These are phyloP conservation scores for Mythimna impura DNA, from an alignment of 2,888 invertebrate genomes.

Conservation along the genomic window DNA sequence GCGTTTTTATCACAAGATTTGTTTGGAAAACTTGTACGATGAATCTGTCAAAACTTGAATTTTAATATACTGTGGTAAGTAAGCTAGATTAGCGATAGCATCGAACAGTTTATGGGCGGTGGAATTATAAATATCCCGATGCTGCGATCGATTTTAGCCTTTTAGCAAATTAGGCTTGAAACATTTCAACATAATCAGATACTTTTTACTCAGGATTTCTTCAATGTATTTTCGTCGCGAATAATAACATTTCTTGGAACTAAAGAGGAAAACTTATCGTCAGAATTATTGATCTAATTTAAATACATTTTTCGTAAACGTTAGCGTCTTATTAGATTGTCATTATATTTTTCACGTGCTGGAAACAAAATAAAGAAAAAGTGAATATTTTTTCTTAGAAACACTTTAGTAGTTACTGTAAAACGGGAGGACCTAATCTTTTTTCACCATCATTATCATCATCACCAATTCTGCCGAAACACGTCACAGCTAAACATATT, in stretches of 20 bases:
- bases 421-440: no score
- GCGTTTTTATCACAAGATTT: neutral
- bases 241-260: constrained; percentile 23
- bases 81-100: constrained; percentile 1
- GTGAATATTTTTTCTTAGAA: neutral
- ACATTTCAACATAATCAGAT: constrained; percentile 25
- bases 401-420: neutral
- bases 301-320: constrained; percentile 7
- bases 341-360: neutral
- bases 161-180: constrained; percentile 42
- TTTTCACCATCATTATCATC: no score
- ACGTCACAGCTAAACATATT: no score
- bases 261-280: constrained; percentile 7
- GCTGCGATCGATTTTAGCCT: constrained; percentile 10
- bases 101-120: constrained; percentile 6
- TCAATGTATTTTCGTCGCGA: constrained; percentile 4
- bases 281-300: constrained; percentile 11
- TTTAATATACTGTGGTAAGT: constrained; percentile 21
- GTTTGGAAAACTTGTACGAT: constrained; percentile 5
- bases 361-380: neutral
- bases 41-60: constrained; percentile 18
- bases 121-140: constrained; percentile 15
- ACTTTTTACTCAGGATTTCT: constrained; percentile 17
- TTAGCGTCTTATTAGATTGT: neutral
- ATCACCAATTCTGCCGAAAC: no score